Evolutionary conservation across 2,113 vertebrate genomes (phyloP).

Genomic region (Pterophyllum scalare): DNA sequence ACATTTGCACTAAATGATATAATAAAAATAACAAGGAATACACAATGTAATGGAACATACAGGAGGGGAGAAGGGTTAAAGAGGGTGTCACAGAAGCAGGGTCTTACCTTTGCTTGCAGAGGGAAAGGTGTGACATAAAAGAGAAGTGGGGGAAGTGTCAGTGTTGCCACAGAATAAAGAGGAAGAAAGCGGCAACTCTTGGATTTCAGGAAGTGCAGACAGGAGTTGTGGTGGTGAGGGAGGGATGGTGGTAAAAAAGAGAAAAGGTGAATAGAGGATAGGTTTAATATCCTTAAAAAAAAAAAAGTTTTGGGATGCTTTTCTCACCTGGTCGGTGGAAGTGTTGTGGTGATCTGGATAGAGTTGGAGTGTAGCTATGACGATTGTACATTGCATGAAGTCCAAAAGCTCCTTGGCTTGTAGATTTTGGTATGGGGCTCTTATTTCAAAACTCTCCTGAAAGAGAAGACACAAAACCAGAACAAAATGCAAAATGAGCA

Average conservation of each 20-base stretch:
- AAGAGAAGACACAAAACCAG: not conserved
- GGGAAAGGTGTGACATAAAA: slow-evolving; percentile 87
- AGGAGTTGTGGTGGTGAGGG: slow-evolving; percentile 2
- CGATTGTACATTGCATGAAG: slow-evolving; percentile 85
- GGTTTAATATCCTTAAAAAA: not conserved
- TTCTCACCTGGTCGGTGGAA: slow-evolving; percentile 96
- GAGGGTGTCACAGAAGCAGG: not conserved
- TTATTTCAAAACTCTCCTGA: slow-evolving; percentile 88
- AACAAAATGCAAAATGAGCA: not conserved
- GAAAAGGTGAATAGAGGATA: slow-evolving; percentile 12
- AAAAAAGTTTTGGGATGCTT: not conserved
- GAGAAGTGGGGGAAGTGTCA: slow-evolving; percentile 88
- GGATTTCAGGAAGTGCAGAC: slow-evolving; percentile 75
- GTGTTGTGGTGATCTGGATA: slow-evolving; percentile 93
- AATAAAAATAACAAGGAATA: not conserved
- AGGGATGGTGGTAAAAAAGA: slow-evolving; percentile 1
- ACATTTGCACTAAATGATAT: not conserved
- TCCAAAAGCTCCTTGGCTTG: slow-evolving; percentile 89
- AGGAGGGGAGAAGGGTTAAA: not conserved
- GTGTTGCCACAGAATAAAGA: slow-evolving; percentile 82
- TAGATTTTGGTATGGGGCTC: slow-evolving; percentile 88
- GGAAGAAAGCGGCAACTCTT: slow-evolving; percentile 80
- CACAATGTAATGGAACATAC: not conserved
- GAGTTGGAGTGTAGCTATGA: slow-evolving; percentile 91
- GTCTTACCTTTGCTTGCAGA: slow-evolving; percentile 89